A percentile compares a stretch with the other conserved stretches of the same genome.
Conservation (phyloP, 2,888 invertebrate species). For the Euplexia lucipara region DNA sequence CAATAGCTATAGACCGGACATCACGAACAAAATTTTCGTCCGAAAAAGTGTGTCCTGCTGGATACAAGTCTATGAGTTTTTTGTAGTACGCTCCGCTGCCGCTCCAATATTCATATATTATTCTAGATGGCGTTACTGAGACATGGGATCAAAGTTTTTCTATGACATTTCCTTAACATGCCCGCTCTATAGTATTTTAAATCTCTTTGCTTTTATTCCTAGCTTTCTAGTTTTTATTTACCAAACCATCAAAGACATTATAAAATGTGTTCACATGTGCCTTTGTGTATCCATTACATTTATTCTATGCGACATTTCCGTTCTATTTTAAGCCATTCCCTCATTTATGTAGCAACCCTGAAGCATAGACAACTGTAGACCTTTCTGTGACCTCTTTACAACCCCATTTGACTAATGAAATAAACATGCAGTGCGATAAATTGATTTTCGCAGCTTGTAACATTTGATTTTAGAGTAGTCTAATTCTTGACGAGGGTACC, state of each 20-base stretch:
- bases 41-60: no score
- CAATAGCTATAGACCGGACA: no score
- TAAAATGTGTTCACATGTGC: constrained; percentile 29
- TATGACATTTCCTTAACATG: no score
- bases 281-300: constrained; percentile 40
- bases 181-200: no score
- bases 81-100: no score
- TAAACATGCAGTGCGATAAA: constrained; percentile 54
- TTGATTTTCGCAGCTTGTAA: constrained; percentile 36
- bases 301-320: constrained; percentile 48
- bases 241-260: constrained; percentile 28
- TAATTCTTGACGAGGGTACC: constrained; percentile 28
- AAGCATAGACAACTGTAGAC: constrained; percentile 55
- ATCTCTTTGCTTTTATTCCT: no score
- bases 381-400: constrained; percentile 64
- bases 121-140: no score
- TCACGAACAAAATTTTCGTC: no score
- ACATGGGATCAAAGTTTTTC: no score
- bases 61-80: no score
- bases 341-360: constrained; percentile 49
- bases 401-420: constrained; percentile 72
- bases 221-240: constrained; percentile 8
- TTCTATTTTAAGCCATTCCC: constrained; percentile 51
- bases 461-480: constrained; percentile 31
- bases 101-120: no score